Conservation (phyloP, 2,113 vertebrate species). For the Bos indicus region DNA sequence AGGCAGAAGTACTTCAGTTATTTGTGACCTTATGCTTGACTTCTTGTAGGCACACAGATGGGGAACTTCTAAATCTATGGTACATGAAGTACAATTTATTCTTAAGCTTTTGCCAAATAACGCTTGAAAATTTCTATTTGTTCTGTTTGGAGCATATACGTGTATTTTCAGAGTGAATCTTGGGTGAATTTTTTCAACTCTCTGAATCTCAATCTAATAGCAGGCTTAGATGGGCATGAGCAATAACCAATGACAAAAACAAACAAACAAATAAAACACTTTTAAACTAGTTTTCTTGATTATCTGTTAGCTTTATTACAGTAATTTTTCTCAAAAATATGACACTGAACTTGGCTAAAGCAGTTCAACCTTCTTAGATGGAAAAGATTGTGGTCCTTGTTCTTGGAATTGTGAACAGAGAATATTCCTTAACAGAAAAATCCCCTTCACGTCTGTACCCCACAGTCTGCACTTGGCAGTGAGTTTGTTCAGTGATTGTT, state of each 20-base stretch:
- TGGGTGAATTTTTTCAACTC: not conserved
- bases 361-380: not conserved
- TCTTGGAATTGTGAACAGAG: conserved; percentile 40
- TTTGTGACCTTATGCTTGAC: not conserved
- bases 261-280: not conserved
- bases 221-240: conserved; percentile 53
- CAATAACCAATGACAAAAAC: conserved; percentile 44
- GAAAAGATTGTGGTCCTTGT: conserved; percentile 9
- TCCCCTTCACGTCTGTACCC: conserved; percentile 44
- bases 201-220: conserved; percentile 19
- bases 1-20: not conserved
- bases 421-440: conserved; percentile 65
- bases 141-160: not conserved
- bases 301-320: conserved; percentile 65
- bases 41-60: not conserved
- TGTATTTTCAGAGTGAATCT: not conserved
- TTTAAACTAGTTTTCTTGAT: conserved; percentile 60
- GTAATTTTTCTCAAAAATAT: conserved; percentile 67
- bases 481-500: conserved; percentile 32
- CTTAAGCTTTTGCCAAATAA: conserved; percentile 9
- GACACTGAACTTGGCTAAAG: conserved; percentile 55
- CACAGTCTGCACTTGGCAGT: not conserved
- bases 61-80: not conserved
- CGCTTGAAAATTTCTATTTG: not conserved
- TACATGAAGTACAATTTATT: not conserved